These are phyloP conservation scores for Sympetrum striolatum DNA, from an alignment of 2,888 invertebrate species.

Conservation along the genomic window DNA sequence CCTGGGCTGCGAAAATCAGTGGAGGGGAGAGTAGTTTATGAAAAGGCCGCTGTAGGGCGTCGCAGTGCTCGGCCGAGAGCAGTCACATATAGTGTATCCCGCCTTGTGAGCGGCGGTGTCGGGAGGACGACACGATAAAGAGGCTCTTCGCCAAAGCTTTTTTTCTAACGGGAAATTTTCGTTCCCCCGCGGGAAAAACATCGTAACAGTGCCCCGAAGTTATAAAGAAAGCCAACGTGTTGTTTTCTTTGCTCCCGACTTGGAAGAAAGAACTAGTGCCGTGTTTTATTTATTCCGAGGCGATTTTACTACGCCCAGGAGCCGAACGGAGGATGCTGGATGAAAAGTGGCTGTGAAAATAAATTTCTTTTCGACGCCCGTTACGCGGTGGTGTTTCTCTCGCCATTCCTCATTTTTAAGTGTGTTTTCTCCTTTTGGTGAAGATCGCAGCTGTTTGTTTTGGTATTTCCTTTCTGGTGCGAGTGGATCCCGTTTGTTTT, in stretches of 20 bases:
- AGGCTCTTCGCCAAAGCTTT: background rate
- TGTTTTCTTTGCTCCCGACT: background rate
- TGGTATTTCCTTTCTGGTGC: background rate
- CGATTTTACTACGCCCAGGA: background rate
- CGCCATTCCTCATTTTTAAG: background rate
- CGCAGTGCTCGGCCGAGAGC: background rate
- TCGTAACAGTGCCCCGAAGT: background rate
- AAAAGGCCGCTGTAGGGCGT: constrained; percentile 16
- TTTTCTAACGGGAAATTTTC: background rate
- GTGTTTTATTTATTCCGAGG: background rate
- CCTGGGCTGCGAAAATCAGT: background rate
- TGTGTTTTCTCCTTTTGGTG: background rate
- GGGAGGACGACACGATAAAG: background rate
- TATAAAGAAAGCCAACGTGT: background rate
- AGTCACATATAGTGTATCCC: background rate
- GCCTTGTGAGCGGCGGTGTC: background rate
- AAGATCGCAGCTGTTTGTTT: background rate
- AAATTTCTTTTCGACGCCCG: background rate
- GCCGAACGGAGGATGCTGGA: background rate
- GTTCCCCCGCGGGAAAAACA: background rate
- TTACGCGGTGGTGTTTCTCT: background rate
- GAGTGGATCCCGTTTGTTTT: background rate
- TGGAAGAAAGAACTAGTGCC: background rate
- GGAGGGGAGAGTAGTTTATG: constrained; percentile 26
- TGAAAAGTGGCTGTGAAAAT: background rate